Percentiles rank a stretch among this genome's conserved stretches.
These are phyloP conservation scores for Hemiprocne comata DNA, from an alignment of 2,113 vertebrate species.

Conservation along the genomic window DNA sequence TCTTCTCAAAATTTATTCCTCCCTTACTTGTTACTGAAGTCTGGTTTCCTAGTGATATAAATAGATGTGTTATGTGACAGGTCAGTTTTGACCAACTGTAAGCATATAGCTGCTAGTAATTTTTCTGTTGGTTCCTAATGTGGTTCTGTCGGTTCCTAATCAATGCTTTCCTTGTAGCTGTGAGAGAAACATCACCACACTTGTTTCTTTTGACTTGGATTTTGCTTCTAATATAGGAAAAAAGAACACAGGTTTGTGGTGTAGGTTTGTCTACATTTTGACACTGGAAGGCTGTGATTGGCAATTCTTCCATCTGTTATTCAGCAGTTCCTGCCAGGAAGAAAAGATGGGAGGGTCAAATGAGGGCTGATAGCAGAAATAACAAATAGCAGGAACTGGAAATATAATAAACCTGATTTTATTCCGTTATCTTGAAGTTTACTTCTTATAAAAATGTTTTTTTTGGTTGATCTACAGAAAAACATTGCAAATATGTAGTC, in stretches of 20 bases:
- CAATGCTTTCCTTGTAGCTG: background rate
- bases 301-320: constrained; percentile 21
- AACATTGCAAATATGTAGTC: background rate
- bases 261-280: constrained; percentile 13
- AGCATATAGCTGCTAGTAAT: background rate
- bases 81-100: background rate
- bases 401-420: background rate
- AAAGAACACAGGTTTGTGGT: background rate
- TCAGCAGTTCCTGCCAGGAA: background rate
- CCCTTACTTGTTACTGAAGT: background rate
- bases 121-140: background rate
- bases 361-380: background rate
- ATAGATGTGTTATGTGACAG: background rate
- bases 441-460: background rate
- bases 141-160: background rate
- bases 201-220: background rate
- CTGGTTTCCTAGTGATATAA: background rate
- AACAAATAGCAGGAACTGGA: background rate
- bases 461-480: background rate
- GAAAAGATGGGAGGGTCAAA: background rate
- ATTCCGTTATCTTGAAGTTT: background rate
- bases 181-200: background rate
- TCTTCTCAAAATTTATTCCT: background rate
- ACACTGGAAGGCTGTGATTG: background rate
- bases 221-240: constrained; percentile 1